Conservation (phyloP, 2,113 vertebrate species). For the Peucedramus taeniatus region DNA sequence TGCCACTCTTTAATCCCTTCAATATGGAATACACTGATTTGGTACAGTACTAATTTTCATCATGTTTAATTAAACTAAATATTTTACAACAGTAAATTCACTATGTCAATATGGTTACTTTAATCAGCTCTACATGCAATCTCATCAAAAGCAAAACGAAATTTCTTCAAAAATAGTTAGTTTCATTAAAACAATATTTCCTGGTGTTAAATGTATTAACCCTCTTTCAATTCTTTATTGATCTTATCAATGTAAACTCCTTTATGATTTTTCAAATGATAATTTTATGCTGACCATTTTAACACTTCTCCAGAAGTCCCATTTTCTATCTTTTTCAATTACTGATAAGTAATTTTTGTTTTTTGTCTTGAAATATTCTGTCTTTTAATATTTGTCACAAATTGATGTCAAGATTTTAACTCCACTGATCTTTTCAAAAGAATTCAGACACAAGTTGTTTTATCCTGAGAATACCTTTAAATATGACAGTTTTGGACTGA, state of each 20-base stretch:
- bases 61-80: background rate
- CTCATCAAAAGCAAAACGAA: background rate
- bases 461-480: background rate
- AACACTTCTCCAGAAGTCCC: background rate
- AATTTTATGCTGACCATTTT: background rate
- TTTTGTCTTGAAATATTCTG: background rate
- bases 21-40: background rate
- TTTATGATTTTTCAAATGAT: background rate
- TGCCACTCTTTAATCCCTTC: background rate
- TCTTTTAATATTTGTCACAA: background rate
- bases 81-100: background rate
- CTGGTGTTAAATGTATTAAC: background rate
- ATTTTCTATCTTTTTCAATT: background rate
- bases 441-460: background rate
- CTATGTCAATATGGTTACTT: background rate
- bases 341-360: background rate
- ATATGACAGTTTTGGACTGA: background rate
- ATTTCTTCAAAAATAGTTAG: background rate
- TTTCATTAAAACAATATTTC: background rate
- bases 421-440: background rate
- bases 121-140: background rate
- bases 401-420: background rate
- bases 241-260: background rate
- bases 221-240: background rate
- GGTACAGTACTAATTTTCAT: background rate